Evolutionary conservation across 2,797 vertebrate genomes (phyloP).

Genomic region (Platalea minor): DNA sequence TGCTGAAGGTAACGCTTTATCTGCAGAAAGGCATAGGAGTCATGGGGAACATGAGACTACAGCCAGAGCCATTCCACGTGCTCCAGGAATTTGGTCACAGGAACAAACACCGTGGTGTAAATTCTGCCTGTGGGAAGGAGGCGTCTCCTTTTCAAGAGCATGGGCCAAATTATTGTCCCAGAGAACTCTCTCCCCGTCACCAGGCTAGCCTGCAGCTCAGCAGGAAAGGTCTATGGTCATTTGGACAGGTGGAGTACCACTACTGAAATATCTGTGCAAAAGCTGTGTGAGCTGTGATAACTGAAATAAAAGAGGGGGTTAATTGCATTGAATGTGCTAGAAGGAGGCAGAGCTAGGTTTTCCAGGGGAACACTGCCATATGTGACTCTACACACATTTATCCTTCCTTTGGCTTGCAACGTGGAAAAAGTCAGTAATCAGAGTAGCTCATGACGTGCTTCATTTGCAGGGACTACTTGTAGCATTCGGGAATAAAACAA

Average conservation of each 20-base stretch:
- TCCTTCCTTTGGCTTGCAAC: slow-evolving; percentile 19
- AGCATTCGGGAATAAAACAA: background rate
- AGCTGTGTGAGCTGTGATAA: background rate
- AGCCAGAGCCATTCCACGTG: background rate
- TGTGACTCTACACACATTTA: background rate
- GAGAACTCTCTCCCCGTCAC: background rate
- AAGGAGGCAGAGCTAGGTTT: background rate
- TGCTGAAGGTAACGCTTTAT: background rate
- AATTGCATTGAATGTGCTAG: background rate
- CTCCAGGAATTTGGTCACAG: slow-evolving; percentile 25
- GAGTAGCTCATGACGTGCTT: background rate
- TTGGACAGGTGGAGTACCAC: background rate
- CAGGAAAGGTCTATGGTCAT: background rate
- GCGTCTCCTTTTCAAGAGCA: background rate
- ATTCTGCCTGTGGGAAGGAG: background rate
- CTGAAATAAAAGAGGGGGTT: background rate
- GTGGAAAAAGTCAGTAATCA: slow-evolving; percentile 43
- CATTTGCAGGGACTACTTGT: background rate
- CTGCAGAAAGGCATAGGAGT: background rate
- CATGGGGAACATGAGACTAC: background rate
- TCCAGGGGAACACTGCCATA: slow-evolving; percentile 24
- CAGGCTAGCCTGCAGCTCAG: background rate
- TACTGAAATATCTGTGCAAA: background rate
- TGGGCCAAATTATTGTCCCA: background rate
- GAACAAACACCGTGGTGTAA: slow-evolving; percentile 3